Evolutionary conservation across 2,797 vertebrate genomes (phyloP).

Genomic region (Peromyscus nudipes): DNA sequence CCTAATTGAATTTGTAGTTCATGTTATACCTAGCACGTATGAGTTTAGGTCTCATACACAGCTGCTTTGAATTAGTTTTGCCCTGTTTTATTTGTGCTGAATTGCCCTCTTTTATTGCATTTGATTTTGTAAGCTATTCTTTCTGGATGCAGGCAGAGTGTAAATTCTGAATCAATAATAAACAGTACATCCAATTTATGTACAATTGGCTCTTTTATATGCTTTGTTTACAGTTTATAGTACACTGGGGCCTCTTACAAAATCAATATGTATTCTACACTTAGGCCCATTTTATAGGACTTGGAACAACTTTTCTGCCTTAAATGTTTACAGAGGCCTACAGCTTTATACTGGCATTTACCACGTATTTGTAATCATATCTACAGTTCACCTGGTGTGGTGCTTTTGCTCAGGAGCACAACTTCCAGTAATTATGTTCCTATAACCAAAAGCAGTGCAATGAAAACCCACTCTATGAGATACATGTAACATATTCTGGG

Average conservation of each 20-base stretch:
- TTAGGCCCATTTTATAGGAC: slow-evolving; percentile 62
- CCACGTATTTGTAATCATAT: slow-evolving; percentile 56
- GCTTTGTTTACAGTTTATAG: slow-evolving; percentile 41
- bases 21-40: slow-evolving; percentile 41
- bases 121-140: slow-evolving; percentile 70
- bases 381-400: slow-evolving; percentile 42
- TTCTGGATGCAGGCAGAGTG: slow-evolving; percentile 39
- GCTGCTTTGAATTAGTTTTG: slow-evolving; percentile 57
- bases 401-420: slow-evolving; percentile 65
- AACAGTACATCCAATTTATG: slow-evolving; percentile 69
- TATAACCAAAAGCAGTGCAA: slow-evolving; percentile 56
- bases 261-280: slow-evolving; percentile 57
- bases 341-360: slow-evolving; percentile 53
- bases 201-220: slow-evolving; percentile 63
- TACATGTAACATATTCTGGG: slow-evolving; percentile 29
- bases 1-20: slow-evolving; percentile 70
- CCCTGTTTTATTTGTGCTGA: slow-evolving; percentile 63
- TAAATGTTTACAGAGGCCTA: slow-evolving; percentile 60
- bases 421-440: slow-evolving; percentile 30
- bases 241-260: slow-evolving; percentile 42
- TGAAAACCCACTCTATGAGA: slow-evolving; percentile 46
- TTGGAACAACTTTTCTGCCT: slow-evolving; percentile 64
- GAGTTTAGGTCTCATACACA: slow-evolving; percentile 50
- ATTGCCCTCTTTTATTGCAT: slow-evolving; percentile 47
- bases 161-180: slow-evolving; percentile 70